Base-by-base conservation (phyloP, 2,113 vertebrate genomes). In the Ascaphus truei region DNA sequence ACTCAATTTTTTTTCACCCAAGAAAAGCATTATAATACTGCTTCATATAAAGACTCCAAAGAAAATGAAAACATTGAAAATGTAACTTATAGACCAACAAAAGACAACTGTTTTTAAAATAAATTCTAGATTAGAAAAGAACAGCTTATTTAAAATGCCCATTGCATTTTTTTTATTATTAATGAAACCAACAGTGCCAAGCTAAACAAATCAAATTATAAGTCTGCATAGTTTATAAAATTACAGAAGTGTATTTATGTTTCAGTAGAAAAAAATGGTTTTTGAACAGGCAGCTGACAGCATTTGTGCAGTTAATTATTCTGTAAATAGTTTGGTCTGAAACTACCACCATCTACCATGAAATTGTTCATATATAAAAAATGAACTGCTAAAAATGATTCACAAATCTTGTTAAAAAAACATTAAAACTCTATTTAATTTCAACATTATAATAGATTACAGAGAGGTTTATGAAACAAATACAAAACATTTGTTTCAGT, bases 361-460 rank as follows among this genome's bases (percentile, higher is more conserved):
- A 82, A 83, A 85, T 84, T 86, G 73, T 67, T 84, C 79, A 48
- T 57, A 86, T 87, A 87, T 88, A 89, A 91, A 82, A 92, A 90
- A 89, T 84, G 84, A 90, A 89, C 86, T 89, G 89, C 89, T 89
- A 86, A 88, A 85, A 89, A 88, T 79, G 82, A 91, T 86, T 88
- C 87, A 93, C 89, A 93, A 89, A 91, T 89, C 82, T 84, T 84
- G 86, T 87, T 85, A 92, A 89, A 86, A 90, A 92, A 91, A 85
- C 85, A 88, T 94, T 98, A 96, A 96, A 98, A 98, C 92, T 96
- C 94, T 94, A 95, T 94, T 97, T 96, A 96, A 96, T 97, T 96
- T 92, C 90, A 94, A 95, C 93, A 93, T 96, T 94, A 95, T 95
- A 96, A 96, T 95, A 98, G 94, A 95, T 95, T 94, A 95, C 90